A percentile compares a stretch with the other conserved stretches of the same genome.
Conservation (phyloP, 1,140 invertebrate genomes). For the Cotesia chilonis region DNA sequence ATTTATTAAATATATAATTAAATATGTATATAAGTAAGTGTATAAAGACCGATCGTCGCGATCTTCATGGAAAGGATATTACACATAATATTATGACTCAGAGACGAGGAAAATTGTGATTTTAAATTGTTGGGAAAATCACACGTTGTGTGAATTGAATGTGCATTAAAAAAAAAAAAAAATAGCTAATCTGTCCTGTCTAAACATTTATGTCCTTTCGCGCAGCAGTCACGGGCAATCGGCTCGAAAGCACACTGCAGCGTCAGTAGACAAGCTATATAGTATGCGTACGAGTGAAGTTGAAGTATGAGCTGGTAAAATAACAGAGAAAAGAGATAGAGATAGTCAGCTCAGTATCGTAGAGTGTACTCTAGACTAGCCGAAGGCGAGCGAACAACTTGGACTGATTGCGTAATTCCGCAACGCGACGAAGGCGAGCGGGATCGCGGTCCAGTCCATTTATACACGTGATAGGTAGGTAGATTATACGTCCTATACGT, state of each 20-base stretch:
- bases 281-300: constrained; percentile 19
- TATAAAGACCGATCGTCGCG: no score
- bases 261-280: not conserved
- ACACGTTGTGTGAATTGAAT: no score
- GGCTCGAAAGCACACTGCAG: constrained; percentile 47
- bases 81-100: no score
- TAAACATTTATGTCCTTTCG: constrained; percentile 37
- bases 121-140: no score
- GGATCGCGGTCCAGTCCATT: constrained; percentile 61
- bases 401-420: constrained; percentile 61
- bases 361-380: not conserved
- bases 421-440: constrained; percentile 61
- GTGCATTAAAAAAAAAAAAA: constrained; percentile 1
- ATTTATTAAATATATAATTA: no score
- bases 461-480: constrained; percentile 50
- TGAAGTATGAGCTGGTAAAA: not conserved
- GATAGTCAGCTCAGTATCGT: not conserved
- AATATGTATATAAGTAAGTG: no score
- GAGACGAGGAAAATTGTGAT: no score
- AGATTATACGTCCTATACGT: constrained; percentile 49
- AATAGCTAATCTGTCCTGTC: not conserved
- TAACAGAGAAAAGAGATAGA: not conserved
- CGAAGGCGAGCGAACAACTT: constrained; percentile 26
- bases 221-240: constrained; percentile 47
- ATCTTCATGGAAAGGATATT: no score